These are phyloP conservation scores for Pygoscelis adeliae DNA, from an alignment of 2,113 vertebrate genomes.

Conservation along the genomic window DNA sequence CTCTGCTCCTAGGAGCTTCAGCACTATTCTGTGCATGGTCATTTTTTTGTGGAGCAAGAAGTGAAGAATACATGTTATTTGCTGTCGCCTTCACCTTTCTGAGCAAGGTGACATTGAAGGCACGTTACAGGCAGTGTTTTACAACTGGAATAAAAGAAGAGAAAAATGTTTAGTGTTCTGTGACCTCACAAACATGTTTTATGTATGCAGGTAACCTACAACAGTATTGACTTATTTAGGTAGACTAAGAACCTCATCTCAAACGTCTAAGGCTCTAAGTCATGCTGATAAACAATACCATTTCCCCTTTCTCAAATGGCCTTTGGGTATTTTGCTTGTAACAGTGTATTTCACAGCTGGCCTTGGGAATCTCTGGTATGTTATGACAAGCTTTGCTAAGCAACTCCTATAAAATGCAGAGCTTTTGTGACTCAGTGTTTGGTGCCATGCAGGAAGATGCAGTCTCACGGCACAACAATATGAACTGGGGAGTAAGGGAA, in stretches of 20 bases:
- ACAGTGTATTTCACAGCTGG: neutral
- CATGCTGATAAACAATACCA: neutral
- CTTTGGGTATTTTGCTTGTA: neutral
- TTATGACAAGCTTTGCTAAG: neutral
- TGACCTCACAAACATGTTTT: neutral
- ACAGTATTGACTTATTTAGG: neutral
- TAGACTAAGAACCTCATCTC: neutral
- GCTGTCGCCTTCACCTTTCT: neutral
- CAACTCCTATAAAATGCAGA: neutral
- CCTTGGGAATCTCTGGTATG: neutral
- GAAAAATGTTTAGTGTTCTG: neutral
- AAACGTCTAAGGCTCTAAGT: neutral
- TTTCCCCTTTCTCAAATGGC: neutral
- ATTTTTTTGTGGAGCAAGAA: neutral
- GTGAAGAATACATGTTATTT: neutral
- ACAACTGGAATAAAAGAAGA: neutral
- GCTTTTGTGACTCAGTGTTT: neutral
- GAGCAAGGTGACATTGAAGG: neutral
- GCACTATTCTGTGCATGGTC: neutral
- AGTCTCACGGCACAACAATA: accelerated
- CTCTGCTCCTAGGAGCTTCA: neutral
- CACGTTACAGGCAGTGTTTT: neutral
- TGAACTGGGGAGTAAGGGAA: neutral
- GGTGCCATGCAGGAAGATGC: neutral
- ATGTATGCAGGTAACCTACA: accelerated